Base-by-base conservation (phyloP, 1,140 invertebrate genomes). In the Thereuonema tuberculata region DNA sequence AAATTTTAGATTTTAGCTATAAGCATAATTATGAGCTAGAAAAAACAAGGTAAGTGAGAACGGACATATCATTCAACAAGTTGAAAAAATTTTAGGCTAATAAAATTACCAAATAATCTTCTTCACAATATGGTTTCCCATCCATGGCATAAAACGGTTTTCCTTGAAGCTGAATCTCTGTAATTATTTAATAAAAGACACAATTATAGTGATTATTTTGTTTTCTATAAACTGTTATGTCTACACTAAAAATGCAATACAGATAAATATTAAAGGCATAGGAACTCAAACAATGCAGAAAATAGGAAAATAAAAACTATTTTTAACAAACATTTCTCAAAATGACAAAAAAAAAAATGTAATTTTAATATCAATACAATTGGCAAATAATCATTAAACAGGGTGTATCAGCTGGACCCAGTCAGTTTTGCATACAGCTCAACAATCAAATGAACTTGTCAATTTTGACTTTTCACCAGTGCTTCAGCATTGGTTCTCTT, bases 121-220 rank as follows among this genome's bases (percentile, higher is more conserved):
- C 80, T 77, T 98, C 90, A 77, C 95, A 98, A 67, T 89, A 93
- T 0, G 93, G 92, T 65, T 94, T 89, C 1, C 85, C 88, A 69
- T 97, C 93, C 23, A 95, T 79, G 1, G 88, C 85, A 78, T 95
- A 98, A 72, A 98, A 98, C 23, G 93, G 88, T 73, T 93, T 93
- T 20, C 93, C 93, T 74, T 86, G 82, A n/a, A 98, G 75, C 72
- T 88, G 87, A 17, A 84, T 82, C 64, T 85, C 72, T 75, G 58
- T 27, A 59, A 53, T 23, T 58, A 48, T 24, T 58, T 27, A n/a
- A 63, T n/a, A 5, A 48, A 3, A 43, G 14, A 23, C 50, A 52
- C 15, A 58, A n/a, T n/a, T n/a, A n/a, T 20, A 58, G 27, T 20
- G 24, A 54, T n/a, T n/a, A n/a, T n/a, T n/a, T n/a, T n/a, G n/a